These are phyloP conservation scores for Vulpes vulpes DNA, from an alignment of 2,113 vertebrate species.

Conservation along the genomic window DNA sequence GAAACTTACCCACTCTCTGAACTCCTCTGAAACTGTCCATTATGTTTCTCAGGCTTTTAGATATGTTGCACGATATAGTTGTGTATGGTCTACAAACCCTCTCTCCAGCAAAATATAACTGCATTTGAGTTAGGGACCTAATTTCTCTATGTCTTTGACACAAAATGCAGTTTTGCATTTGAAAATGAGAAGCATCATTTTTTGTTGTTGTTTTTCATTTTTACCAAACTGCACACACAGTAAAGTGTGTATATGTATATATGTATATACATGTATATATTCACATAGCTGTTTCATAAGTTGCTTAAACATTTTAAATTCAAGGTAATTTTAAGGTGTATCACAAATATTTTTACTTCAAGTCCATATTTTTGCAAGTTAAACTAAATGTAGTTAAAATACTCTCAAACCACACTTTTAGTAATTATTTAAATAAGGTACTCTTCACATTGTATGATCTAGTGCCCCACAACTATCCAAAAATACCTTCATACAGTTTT, in stretches of 20 bases:
- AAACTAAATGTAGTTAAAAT: neutral
- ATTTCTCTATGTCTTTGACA: neutral
- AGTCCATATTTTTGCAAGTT: neutral
- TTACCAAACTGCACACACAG: neutral
- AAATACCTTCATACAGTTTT: constrained; percentile 29
- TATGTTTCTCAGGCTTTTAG: neutral
- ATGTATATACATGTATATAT: neutral
- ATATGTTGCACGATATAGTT: neutral
- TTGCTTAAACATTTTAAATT: constrained; percentile 35
- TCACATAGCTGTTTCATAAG: neutral
- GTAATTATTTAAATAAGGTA: neutral
- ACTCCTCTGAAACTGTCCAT: neutral
- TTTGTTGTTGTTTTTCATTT: neutral
- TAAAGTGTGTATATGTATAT: neutral
- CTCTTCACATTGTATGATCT: constrained; percentile 48
- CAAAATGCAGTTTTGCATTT: constrained; percentile 38
- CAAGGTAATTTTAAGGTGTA: neutral
- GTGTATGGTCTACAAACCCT: neutral
- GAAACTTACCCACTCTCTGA: neutral
- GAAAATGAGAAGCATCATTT: neutral
- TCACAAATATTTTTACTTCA: neutral
- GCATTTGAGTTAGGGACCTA: neutral
- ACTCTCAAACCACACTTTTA: neutral
- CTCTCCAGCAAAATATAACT: neutral
- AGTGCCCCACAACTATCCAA: neutral